phyloP scores from a whole-genome alignment of 2,797 vertebrate genomes.

The Telmatherina bonti region DNA sequence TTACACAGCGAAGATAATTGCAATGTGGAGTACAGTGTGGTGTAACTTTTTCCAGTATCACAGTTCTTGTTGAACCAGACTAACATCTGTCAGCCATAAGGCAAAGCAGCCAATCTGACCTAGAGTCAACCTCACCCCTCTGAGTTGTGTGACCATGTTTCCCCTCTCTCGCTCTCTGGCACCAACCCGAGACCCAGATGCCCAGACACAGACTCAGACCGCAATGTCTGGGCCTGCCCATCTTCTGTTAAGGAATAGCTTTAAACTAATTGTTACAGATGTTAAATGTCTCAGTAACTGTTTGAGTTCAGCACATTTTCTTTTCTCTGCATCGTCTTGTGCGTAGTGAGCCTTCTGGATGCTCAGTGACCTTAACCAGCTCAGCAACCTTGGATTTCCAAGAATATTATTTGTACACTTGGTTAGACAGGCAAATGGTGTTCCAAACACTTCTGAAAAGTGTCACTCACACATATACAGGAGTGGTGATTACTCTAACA shows the following conservation, averaged over 20 bases:
- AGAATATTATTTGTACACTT: constrained; percentile 36
- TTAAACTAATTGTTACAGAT: constrained; percentile 52
- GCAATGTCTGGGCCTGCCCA: constrained; percentile 53
- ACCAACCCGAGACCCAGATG: constrained; percentile 52
- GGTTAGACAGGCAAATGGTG: constrained; percentile 36
- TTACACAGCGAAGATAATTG: constrained; percentile 68
- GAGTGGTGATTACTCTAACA: constrained; percentile 73
- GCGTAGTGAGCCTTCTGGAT: constrained; percentile 20
- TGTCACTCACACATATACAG: constrained; percentile 65
- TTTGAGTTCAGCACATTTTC: constrained; percentile 67
- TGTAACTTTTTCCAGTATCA: constrained; percentile 71
- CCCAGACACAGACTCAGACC: constrained; percentile 67
- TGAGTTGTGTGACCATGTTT: constrained; percentile 53
- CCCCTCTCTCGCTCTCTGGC: constrained; percentile 56
- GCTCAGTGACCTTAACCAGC: constrained; percentile 22
- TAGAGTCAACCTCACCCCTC: constrained; percentile 65
- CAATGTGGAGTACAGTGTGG: constrained; percentile 43
- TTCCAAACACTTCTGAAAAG: constrained; percentile 52
- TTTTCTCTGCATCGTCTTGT: constrained; percentile 64
- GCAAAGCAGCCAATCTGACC: constrained; percentile 67
- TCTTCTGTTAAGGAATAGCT: constrained; percentile 43
- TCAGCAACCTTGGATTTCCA: constrained; percentile 20
- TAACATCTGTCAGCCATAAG: constrained; percentile 79
- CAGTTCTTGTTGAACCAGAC: constrained; percentile 65
- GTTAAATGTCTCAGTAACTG: constrained; percentile 37